A percentile compares a stretch with the other conserved stretches of the same genome.
Conservation (phyloP, 2,113 vertebrate species). For the Pao palembangensis region DNA sequence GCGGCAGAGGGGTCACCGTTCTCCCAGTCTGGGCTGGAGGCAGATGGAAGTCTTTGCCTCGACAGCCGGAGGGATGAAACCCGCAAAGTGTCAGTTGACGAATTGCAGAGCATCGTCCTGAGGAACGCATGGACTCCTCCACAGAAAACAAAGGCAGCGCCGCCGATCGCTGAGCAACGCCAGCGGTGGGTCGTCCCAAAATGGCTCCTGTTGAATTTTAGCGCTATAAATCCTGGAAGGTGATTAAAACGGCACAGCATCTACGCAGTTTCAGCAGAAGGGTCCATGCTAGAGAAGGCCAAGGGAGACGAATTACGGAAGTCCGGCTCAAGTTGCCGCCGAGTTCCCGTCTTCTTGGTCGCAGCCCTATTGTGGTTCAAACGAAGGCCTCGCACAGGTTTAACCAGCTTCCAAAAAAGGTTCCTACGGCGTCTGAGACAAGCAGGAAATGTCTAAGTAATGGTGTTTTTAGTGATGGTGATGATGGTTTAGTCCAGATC, state of each 20-base stretch:
- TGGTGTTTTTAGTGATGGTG: background rate
- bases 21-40: slow-evolving; percentile 29
- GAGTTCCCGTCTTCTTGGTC: no score
- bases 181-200: slow-evolving; percentile 16
- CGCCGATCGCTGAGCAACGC: slow-evolving; percentile 2
- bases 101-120: slow-evolving; percentile 33
- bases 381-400: background rate
- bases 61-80: slow-evolving; percentile 22
- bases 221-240: no score
- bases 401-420: no score
- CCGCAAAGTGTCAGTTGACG: slow-evolving; percentile 22
- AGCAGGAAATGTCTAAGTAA: no score
- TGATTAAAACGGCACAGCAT: no score
- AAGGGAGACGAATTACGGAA: no score
- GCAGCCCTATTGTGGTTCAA: no score
- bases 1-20: slow-evolving; percentile 44
- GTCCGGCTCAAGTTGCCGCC: no score
- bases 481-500: slow-evolving; percentile 16
- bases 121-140: slow-evolving; percentile 43
- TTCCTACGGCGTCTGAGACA: background rate
- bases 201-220: no score
- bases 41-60: slow-evolving; percentile 9
- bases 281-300: no score
- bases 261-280: no score
- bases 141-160: background rate